phyloP scores from a whole-genome alignment of 1,140 invertebrate genomes.

The Anthonomus grandis region DNA sequence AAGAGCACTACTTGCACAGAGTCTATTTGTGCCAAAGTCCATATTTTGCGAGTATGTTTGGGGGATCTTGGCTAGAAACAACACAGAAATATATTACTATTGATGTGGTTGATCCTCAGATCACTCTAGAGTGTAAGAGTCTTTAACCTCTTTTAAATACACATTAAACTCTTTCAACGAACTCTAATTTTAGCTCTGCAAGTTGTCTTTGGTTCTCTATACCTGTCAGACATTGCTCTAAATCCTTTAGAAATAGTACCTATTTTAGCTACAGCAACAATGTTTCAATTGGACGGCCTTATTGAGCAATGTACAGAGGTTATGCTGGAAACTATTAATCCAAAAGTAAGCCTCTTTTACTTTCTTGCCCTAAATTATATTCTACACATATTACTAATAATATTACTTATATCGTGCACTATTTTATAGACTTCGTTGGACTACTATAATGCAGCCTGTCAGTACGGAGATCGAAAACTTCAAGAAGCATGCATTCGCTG shows the following conservation, averaged over 20 bases:
- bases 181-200: constrained; percentile 54
- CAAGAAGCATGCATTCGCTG: constrained; percentile 64
- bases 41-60: constrained; percentile 83
- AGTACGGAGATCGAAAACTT: constrained; percentile 65
- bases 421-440: constrained; percentile 58
- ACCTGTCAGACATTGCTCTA: constrained; percentile 72
- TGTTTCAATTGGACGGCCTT: constrained; percentile 72
- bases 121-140: constrained; percentile 64
- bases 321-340: constrained; percentile 74
- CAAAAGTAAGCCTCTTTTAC: constrained; percentile 44
- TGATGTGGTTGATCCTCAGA: constrained; percentile 71
- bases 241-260: constrained; percentile 68
- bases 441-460: constrained; percentile 66
- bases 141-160: constrained; percentile 10
- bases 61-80: constrained; percentile 75
- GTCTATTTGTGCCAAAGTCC: constrained; percentile 78
- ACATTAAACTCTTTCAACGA: neutral
- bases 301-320: constrained; percentile 73
- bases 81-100: constrained; percentile 65
- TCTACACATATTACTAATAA: constrained; percentile 1
- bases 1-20: constrained; percentile 75
- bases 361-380: neutral
- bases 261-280: constrained; percentile 70
- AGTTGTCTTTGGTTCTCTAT: constrained; percentile 74
- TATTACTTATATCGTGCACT: no score